A percentile compares a stretch with the other conserved stretches of the same genome.
Evolutionary conservation across 2,113 vertebrate genomes (phyloP).

Genomic region (Neodon shergylaensis): DNA sequence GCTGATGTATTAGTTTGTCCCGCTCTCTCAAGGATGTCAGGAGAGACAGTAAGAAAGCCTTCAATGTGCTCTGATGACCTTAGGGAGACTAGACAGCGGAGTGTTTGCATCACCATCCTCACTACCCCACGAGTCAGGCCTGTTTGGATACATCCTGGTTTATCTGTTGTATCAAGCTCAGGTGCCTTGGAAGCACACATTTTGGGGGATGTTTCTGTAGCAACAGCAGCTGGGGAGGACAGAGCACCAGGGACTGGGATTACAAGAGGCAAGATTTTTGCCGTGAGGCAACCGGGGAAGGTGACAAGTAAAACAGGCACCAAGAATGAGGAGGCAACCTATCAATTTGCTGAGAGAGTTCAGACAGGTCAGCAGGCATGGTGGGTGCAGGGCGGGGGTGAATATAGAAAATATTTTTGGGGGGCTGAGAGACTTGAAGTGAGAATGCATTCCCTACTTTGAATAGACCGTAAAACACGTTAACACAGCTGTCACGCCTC

Average conservation of each 20-base stretch:
- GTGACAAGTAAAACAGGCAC: conserved; percentile 6
- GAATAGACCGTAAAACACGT: not conserved
- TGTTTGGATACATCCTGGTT: not conserved
- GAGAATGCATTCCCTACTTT: conserved; percentile 25
- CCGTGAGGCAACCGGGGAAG: conserved; percentile 32
- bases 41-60: conserved; percentile 23
- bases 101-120: not conserved
- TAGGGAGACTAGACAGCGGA: not conserved
- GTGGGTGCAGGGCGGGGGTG: not conserved
- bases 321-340: conserved; percentile 8
- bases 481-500: not conserved
- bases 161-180: not conserved
- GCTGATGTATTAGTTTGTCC: not conserved
- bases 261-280: not conserved
- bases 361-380: not conserved
- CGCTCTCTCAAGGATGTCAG: not conserved
- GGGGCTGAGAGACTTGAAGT: not conserved
- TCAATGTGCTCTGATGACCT: not conserved
- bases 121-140: not conserved
- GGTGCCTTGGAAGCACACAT: not conserved
- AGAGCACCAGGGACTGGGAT: conserved; percentile 20
- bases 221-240: conserved; percentile 10
- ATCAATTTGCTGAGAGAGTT: not conserved
- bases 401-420: not conserved
- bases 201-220: not conserved